phyloP scores from a whole-genome alignment of 1,140 invertebrate genomes.

The Papilio polytes region DNA sequence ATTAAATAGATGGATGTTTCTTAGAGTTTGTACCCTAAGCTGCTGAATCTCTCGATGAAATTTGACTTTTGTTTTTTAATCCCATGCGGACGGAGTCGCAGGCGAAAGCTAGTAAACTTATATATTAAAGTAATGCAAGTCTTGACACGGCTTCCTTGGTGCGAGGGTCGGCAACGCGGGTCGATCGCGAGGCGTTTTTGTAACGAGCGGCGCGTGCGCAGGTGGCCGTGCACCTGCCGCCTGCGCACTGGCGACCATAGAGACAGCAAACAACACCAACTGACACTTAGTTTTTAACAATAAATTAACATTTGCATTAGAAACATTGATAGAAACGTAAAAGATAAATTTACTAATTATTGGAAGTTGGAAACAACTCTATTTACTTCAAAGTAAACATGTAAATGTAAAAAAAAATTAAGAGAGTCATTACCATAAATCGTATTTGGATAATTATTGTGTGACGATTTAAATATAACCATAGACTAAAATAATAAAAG shows the following conservation, averaged over 20 bases:
- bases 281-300: slow-evolving; percentile 38
- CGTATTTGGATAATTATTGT: too few species aligned
- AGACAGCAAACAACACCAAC: slow-evolving; percentile 65
- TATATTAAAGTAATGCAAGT: slow-evolving; percentile 15
- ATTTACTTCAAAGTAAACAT: too few species aligned
- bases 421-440: too few species aligned
- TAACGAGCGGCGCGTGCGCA: slow-evolving; percentile 78
- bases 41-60: too few species aligned
- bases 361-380: too few species aligned
- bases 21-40: too few species aligned
- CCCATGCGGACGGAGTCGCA: too few species aligned
- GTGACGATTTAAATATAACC: too few species aligned
- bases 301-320: slow-evolving; percentile 5
- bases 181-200: slow-evolving; percentile 65
- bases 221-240: slow-evolving; percentile 74
- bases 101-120: neutral
- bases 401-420: too few species aligned
- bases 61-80: too few species aligned
- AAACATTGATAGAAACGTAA: neutral
- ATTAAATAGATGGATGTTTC: too few species aligned
- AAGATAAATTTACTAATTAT: neutral
- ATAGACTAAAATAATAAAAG: neutral
- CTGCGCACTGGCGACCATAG: slow-evolving; percentile 50
- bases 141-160: slow-evolving; percentile 24
- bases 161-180: slow-evolving; percentile 24